Percentiles rank a stretch among this genome's conserved stretches.
phyloP scores from a whole-genome alignment of 2,797 vertebrate species.

The Channa striata region DNA sequence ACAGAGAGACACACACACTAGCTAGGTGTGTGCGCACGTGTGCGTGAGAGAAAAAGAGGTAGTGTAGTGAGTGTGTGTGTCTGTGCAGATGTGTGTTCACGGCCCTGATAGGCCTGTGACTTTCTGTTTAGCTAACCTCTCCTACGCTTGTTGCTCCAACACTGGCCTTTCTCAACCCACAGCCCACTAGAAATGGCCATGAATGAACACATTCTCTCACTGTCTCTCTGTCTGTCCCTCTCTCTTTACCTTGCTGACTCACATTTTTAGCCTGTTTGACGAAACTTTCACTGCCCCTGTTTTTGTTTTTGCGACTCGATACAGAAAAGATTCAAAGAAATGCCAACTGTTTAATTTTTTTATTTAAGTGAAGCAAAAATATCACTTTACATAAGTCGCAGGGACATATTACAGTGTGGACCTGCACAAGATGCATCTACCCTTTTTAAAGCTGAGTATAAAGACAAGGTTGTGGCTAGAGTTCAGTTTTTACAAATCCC shows the following conservation, averaged over 20 bases:
- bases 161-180: slow-evolving; percentile 68
- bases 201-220: slow-evolving; percentile 74
- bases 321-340: too few relatives aligned
- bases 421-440: too few relatives aligned
- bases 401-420: too few relatives aligned
- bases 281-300: too few relatives aligned
- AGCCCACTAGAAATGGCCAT: slow-evolving; percentile 67
- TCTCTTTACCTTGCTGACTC: slow-evolving; percentile 20
- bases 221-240: slow-evolving; percentile 28
- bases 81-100: slow-evolving; percentile 40
- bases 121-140: slow-evolving; percentile 79
- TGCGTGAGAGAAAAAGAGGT: neutral
- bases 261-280: too few relatives aligned
- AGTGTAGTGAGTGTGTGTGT: slow-evolving; percentile 14
- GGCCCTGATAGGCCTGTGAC: slow-evolving; percentile 36
- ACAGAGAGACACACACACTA: neutral
- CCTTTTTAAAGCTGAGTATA: too few relatives aligned
- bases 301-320: too few relatives aligned
- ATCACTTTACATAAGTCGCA: too few relatives aligned
- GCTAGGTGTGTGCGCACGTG: neutral
- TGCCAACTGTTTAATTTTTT: too few relatives aligned
- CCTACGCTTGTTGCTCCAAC: slow-evolving; percentile 69
- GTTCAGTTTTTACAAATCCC: too few relatives aligned
- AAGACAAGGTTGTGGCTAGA: too few relatives aligned
- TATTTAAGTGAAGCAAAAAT: too few relatives aligned